phyloP scores from a whole-genome alignment of 2,888 invertebrate species.

The Nasonovia ribisnigri region DNA sequence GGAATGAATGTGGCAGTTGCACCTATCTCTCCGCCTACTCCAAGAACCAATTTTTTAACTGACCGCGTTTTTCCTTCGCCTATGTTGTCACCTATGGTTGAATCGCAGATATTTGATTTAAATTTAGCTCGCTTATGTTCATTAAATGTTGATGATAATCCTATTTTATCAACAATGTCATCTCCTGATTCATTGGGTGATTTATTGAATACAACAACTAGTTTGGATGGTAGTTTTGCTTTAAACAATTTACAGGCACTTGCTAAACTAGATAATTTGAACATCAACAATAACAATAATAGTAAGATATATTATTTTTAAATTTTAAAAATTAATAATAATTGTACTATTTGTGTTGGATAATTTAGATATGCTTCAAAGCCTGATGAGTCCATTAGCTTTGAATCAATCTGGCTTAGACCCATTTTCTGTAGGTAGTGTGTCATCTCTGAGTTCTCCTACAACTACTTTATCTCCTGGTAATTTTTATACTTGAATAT shows the following conservation, averaged over 20 bases:
- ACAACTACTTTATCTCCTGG: constrained; percentile 62
- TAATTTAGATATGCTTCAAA: constrained; percentile 58
- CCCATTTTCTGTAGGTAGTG: constrained; percentile 58
- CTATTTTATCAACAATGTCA: constrained; percentile 45
- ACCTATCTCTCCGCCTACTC: constrained; percentile 62
- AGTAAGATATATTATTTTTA: constrained; percentile 35
- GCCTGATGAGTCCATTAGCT: constrained; percentile 59
- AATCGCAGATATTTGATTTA: constrained; percentile 63
- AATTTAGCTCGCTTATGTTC: constrained; percentile 60
- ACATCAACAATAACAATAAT: constrained; percentile 72
- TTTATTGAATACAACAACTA: constrained; percentile 63
- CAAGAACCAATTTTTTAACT: constrained; percentile 63
- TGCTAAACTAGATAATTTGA: constrained; percentile 81
- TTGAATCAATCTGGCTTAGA: constrained; percentile 57
- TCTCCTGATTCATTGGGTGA: constrained; percentile 51
- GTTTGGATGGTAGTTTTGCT: constrained; percentile 82
- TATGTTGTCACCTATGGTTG: constrained; percentile 27
- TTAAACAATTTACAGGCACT: constrained; percentile 90
- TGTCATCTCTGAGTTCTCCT: constrained; percentile 61
- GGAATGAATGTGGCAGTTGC: constrained; percentile 39
- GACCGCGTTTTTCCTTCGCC: constrained; percentile 45
- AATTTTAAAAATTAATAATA: neutral
- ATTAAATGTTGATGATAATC: constrained; percentile 58
- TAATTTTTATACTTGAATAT: constrained; percentile 30
- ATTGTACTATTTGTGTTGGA: neutral